Percentiles rank a stretch among this genome's conserved stretches.
These are phyloP conservation scores for Sylvicapra grimmia DNA, from an alignment of 2,113 vertebrate species.

Conservation along the genomic window DNA sequence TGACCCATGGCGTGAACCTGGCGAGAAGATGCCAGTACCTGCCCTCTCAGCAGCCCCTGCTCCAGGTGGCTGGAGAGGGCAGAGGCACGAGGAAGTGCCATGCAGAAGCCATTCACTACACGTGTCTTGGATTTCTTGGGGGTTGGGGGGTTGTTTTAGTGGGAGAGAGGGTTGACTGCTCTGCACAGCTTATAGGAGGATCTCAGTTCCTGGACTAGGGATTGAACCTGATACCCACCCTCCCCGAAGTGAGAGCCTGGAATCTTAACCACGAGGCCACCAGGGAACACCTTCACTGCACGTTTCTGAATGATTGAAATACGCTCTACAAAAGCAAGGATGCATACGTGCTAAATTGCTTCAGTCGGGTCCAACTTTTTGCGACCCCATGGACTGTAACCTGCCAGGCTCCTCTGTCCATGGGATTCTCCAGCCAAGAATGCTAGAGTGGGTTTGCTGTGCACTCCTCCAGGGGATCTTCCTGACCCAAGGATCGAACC, in stretches of 20 bases:
- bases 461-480: not conserved
- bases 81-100: accelerated
- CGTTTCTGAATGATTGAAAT: not conserved
- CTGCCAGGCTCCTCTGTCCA: not conserved
- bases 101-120: not conserved
- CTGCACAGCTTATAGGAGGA: not conserved
- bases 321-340: not conserved
- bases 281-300: not conserved
- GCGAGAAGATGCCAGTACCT: not conserved
- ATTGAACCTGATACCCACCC: not conserved
- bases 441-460: not conserved
- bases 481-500: not conserved
- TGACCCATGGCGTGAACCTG: not conserved
- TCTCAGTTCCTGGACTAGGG: not conserved
- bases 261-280: not conserved
- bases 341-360: not conserved
- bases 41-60: not conserved
- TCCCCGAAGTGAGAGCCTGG: not conserved
- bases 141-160: not conserved
- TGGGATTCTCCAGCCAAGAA: not conserved
- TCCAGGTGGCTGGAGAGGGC: conserved; percentile 32
- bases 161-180: not conserved
- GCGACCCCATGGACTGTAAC: not conserved
- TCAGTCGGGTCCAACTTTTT: not conserved
- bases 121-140: not conserved